These are phyloP conservation scores for Aegotheles bennettii DNA, from an alignment of 2,113 vertebrate genomes.

Conservation along the genomic window DNA sequence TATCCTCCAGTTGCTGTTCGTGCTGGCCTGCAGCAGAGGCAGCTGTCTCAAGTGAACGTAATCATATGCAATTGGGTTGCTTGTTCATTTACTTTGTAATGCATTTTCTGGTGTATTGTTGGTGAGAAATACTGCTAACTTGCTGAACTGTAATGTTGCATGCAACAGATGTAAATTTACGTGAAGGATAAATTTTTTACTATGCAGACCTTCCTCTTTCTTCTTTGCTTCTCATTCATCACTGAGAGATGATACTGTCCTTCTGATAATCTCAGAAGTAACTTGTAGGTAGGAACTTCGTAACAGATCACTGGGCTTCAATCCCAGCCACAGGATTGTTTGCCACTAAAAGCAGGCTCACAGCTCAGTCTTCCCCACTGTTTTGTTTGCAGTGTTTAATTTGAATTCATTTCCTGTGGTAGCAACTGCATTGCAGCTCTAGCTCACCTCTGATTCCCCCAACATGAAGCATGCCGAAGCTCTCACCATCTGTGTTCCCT, in stretches of 20 bases:
- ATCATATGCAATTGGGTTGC: not conserved
- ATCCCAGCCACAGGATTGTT: not conserved
- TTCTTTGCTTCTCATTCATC: not conserved
- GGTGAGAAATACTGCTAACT: not conserved
- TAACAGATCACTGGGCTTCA: not conserved
- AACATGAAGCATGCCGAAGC: not conserved
- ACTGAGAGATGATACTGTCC: not conserved
- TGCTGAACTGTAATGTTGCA: not conserved
- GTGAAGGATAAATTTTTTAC: not conserved
- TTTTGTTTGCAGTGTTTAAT: slow-evolving; percentile 8
- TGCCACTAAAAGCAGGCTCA: not conserved
- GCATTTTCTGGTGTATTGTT: not conserved
- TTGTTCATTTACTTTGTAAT: not conserved
- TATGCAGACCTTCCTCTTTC: not conserved
- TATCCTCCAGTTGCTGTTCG: not conserved
- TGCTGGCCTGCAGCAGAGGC: not conserved
- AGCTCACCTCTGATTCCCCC: not conserved
- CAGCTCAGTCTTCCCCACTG: not conserved
- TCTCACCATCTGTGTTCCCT: not conserved
- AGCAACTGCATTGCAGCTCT: not conserved
- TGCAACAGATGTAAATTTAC: not conserved
- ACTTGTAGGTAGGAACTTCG: not conserved
- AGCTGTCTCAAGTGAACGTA: not conserved
- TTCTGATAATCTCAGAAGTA: not conserved
- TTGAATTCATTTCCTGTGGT: slow-evolving; percentile 22